Evolutionary conservation across 1,140 invertebrate genomes (phyloP), one percentile per base, ranked within the genome.

Genomic region (Heliconius hewitsoni): DNA sequence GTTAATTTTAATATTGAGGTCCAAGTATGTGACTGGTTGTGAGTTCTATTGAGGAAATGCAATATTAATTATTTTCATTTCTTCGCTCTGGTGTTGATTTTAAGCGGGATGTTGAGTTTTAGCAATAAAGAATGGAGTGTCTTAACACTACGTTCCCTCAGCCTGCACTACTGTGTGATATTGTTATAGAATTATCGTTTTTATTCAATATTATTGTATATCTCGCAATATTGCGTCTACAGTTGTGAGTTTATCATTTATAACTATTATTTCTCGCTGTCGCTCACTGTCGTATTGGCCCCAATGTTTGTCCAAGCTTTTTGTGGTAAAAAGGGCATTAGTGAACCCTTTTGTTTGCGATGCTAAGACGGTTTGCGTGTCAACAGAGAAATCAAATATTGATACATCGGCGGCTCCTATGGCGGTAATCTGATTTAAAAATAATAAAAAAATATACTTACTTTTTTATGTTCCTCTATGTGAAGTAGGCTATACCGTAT

Each of bases 251-350:
- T 66, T 19, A 76, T 74, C 52, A 55, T 76, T 66, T 76, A 66
- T 76, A 60, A 19, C 57, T 66, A 60, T 66, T 70, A 55, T 66
- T 76, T 76, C 57, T 39, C 75, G 76, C 74, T 71, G 13, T 71
- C 70, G 30, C 30, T 50, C 74, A 70, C 73, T 77, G 76, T 73
- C 75, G 81, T 84, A 77, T 85, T 88, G 87, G 84, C 78, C 81
- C 88, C 90, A 89, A 90, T 91, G 91, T 92, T 93, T 93, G 89
- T 84, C 84, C 73, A 87, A 83, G 89, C 90, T 93, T 93, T 93
- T 93, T 92, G 89, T 93, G 82, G 87, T 91, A 92, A 94, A 93
- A 94, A 93, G 92, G 90, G 91, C 92, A 94, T 94, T 94, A 93
- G 91, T 90, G 91, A 90, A 89, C 91, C 92, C 92, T 91, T 91